Base-by-base conservation (phyloP, 2,113 vertebrate genomes). In the Leiothrix lutea region DNA sequence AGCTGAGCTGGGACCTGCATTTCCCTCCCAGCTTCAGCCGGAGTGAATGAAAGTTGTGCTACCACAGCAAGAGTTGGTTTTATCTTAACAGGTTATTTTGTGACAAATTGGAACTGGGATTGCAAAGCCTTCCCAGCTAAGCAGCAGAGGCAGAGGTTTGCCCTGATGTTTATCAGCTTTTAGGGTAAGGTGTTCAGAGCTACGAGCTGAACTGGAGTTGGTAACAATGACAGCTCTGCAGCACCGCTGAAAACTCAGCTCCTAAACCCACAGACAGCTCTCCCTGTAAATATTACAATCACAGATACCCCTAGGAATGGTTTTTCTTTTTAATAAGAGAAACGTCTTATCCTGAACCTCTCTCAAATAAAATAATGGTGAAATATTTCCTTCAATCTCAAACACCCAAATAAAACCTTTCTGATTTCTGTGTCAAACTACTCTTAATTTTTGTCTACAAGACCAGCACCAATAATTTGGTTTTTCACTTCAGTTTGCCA, bases 31-130 rank as follows among this genome's bases (percentile, higher is more conserved):
- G 33, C 72, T 20, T 42, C 60, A 82, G 53, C 22, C 1, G 0
- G 42, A 54, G 50, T 44, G 38, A 51, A 28, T 0, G 0, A 61
- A 85, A 91, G 28, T 14, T 29, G 58, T 29, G 64, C 65, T 54
- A 48, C 18, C 54, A 58, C 91, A 62, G 56, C 8, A 29, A 35
- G 57, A 44, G 33, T 14, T 33, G 20, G 44, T 28, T 74, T 20
- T 48, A 47, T 48, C 85, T 92, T 75, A 91, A 72, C 75, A 92
- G 91, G 79, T 97, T 88, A 87, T 85, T 96, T 67, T 74, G 44
- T 64, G 75, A 88, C 33, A 42, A 94, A 86, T 38, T 89, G 80
- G 58, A 94, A 90, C 53, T 58, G 9, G 1, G 88, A 33, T 23
- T 82, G 91, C 88, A 69, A 95, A 96, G 90, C 51, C 85, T 26